Base-by-base conservation (phyloP, 92 coral and sea anemone genomes). In the Zoanthus gigantus region DNA sequence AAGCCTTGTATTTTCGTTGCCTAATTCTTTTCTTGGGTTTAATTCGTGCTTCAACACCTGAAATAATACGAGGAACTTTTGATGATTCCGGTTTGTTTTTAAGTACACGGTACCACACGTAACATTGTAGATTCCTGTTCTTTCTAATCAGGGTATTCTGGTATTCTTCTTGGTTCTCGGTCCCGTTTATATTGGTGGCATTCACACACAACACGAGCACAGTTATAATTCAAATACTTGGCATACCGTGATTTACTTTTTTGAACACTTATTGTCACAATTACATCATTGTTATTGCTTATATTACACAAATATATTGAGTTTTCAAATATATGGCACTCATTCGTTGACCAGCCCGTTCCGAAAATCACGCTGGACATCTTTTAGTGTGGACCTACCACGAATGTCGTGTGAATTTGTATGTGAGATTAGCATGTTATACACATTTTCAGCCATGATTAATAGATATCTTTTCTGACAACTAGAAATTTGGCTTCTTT, bases 121-220 rank as follows among this genome's bases (percentile, higher is more conserved):
- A 80, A 50, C 82, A 23, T 23, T 23, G 23, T 23, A 23, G 81
- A 74, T 79, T 88, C 82, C 76, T 88, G 32, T 60, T 81, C 29
- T 82, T 75, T 46, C 28, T 42, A 88, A 34, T 67, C 48, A 81
- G n/a, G n/a, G n/a, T n/a, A n/a, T n/a, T 48, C 60, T 18, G 76
- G 83, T 54, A 72, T 52, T 80, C 90, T 67, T 68, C 79, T 53
- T 28, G 86, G 90, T 80, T 88, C 90, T 77, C 90, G 86, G 48
- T 79, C 90, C 50, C 82, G 82, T 78, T 72, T 79, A 71, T 79
- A 46, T 74, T 68, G 54, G 81, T 88, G 86, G 56, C 86, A 79
- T 78, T 79, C 72, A 87, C 63, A 78, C 73, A 71, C 60, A 88
- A 88, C 80, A 88, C 86, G 86, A 87, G 23, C 53, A 58, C 69